These are phyloP conservation scores for Notamacropus eugenii DNA, from an alignment of 2,797 vertebrate species.

Conservation along the genomic window DNA sequence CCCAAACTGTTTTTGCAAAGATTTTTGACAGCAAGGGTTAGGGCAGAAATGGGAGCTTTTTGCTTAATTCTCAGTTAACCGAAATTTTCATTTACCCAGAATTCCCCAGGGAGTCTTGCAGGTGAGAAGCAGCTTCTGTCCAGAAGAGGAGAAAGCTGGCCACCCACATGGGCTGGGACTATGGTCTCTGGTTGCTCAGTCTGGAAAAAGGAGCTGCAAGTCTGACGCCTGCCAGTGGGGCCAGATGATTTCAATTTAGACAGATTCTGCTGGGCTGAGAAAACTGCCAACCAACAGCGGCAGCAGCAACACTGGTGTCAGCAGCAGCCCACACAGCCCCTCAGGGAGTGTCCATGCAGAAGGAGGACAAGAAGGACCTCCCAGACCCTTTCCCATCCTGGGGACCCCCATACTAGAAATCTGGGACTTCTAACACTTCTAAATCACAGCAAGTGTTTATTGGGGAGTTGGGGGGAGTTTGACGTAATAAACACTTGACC, in stretches of 20 bases:
- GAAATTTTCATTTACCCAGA: not conserved
- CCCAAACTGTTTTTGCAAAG: not conserved
- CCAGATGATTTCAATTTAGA: not conserved
- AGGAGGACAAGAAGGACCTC: not conserved
- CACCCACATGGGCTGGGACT: not conserved
- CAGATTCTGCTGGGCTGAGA: not conserved
- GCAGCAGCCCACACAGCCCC: not conserved
- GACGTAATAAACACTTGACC: not conserved
- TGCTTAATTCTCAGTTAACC: not conserved
- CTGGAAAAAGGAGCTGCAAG: not conserved
- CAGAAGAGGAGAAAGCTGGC: not conserved
- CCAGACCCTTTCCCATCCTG: not conserved
- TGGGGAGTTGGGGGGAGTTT: not conserved
- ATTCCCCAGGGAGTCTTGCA: not conserved
- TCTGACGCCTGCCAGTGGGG: not conserved
- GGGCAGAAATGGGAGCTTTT: not conserved
- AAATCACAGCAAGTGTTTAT: not conserved
- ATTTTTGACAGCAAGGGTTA: not conserved
- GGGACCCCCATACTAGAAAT: not conserved
- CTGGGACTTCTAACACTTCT: not conserved
- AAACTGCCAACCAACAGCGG: not conserved
- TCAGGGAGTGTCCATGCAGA: not conserved
- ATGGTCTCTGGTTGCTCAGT: not conserved
- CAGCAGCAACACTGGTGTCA: not conserved
- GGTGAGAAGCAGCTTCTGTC: constrained; percentile 14